Base-by-base conservation (phyloP, 1,140 invertebrate species). In the Pinna nobilis region DNA sequence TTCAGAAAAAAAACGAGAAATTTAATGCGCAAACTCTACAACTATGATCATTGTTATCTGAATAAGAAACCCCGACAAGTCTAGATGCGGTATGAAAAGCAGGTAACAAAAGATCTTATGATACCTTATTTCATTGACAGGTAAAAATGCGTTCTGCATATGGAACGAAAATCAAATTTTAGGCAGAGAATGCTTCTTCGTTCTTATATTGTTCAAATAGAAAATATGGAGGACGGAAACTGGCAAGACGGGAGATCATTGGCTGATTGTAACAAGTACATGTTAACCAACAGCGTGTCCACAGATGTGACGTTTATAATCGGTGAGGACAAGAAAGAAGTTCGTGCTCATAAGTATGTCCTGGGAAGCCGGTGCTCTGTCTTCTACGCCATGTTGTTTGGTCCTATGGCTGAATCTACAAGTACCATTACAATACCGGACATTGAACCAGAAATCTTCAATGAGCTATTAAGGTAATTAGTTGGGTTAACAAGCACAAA, bases 221-320 rank as follows among this genome's bases (percentile, higher is more conserved):
- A n/a, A n/a, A n/a, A n/a, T n/a, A n/a, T n/a, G n/a, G n/a, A n/a
- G n/a, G 30, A 33, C 3, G 71, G 68, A 53, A 78, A 71, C 23
- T 76, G 73, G 77, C 64, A 69, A 23, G 18, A 33, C 28, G 37
- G 35, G 0, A 35, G 41, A 53, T 47, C 73, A 5, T 50, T 79
- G 11, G 20, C 33, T 28, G 70, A 76, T 25, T 76, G 68, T 35
- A 79, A 70, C 30, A 20, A 50, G 23, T 67, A 74, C n/a, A 69
- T 80, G 74, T 23, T 84, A 35, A 61, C 80, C 49, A 70, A 78
- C 64, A 33, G 74, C 32, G 28, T 75, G n/a, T 63, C 65, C 37
- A 71, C 76, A 78, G 69, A 82, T 72, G 75, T 84, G 59, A 66
- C 67, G 18, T 70, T 82, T 49, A 15, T 57, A 18, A 39, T 83